Conservation (phyloP, 2,797 vertebrate species). For the Pipistrellus nathusii region DNA sequence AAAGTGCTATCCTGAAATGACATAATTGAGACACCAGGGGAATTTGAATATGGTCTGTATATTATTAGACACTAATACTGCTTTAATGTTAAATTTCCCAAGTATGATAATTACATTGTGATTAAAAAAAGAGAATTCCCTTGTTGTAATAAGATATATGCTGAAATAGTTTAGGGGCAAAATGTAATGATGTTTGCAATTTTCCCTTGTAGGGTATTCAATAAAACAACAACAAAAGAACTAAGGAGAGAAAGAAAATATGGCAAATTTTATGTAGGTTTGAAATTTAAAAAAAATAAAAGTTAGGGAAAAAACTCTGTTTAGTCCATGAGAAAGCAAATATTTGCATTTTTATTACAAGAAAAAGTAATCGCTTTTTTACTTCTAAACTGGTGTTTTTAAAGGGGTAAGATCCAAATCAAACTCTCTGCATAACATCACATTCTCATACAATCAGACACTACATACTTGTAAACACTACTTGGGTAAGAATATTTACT, state of each 20-base stretch:
- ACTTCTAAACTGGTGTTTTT: conserved; percentile 71
- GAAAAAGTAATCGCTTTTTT: conserved; percentile 76
- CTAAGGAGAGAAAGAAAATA: neutral
- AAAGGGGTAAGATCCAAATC: conserved; percentile 60
- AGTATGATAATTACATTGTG: neutral
- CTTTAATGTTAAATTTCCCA: conserved; percentile 39
- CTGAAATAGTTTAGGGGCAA: neutral
- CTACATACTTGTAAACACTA: conserved; percentile 31
- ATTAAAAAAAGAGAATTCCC: conserved; percentile 33
- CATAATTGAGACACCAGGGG: neutral
- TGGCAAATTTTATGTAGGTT: conserved; percentile 1
- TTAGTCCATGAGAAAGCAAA: conserved; percentile 58
- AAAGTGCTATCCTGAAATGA: neutral
- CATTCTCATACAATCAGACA: neutral
- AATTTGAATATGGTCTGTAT: neutral
- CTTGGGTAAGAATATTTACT: conserved; percentile 48
- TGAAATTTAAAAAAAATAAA: conserved; percentile 7
- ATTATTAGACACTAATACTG: neutral
- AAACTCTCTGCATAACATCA: neutral
- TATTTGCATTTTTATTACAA: conserved; percentile 74
- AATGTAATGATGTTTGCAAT: neutral
- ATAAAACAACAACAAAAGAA: conserved; percentile 14
- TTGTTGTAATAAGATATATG: neutral
- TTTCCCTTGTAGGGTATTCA: neutral
- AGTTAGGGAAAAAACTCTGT: neutral